Conservation (phyloP, 2,888 invertebrate genomes). For the Mythimna ferrago region DNA sequence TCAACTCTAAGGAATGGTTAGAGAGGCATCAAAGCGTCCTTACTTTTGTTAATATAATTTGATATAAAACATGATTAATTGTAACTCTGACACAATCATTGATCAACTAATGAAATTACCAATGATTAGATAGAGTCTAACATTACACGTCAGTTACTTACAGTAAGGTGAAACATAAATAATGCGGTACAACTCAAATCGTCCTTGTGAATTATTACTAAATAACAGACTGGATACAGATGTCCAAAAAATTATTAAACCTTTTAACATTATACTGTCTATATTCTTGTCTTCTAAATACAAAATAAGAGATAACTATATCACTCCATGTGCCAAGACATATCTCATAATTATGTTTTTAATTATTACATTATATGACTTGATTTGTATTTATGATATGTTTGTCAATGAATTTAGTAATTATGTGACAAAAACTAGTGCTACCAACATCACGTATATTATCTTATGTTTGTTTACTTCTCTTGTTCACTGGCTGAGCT, state of each 20-base stretch:
- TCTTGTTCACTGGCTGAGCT: background rate
- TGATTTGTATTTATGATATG: background rate
- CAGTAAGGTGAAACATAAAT: background rate
- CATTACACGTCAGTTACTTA: too few species aligned
- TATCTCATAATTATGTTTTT: background rate
- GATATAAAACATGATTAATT: too few species aligned
- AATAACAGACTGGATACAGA: slow-evolving; percentile 16
- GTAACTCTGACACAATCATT: too few species aligned
- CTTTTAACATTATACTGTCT: slow-evolving; percentile 21
- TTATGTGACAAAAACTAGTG: background rate
- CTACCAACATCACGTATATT: background rate
- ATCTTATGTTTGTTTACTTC: background rate
- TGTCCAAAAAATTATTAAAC: slow-evolving; percentile 3
- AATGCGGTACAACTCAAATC: background rate
- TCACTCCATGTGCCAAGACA: slow-evolving; percentile 5
- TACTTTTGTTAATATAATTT: too few species aligned
- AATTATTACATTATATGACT: background rate
- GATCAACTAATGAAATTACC: too few species aligned
- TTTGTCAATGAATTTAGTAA: background rate
- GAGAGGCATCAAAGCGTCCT: too few species aligned
- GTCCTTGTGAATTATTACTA: background rate
- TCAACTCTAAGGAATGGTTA: too few species aligned
- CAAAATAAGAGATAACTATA: slow-evolving; percentile 10
- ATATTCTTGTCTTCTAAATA: slow-evolving; percentile 13
- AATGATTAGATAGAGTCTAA: background rate